Percentiles rank a stretch among this genome's conserved stretches.
These are phyloP conservation scores for Apodemus sylvaticus DNA, from an alignment of 2,113 vertebrate genomes.

Conservation along the genomic window DNA sequence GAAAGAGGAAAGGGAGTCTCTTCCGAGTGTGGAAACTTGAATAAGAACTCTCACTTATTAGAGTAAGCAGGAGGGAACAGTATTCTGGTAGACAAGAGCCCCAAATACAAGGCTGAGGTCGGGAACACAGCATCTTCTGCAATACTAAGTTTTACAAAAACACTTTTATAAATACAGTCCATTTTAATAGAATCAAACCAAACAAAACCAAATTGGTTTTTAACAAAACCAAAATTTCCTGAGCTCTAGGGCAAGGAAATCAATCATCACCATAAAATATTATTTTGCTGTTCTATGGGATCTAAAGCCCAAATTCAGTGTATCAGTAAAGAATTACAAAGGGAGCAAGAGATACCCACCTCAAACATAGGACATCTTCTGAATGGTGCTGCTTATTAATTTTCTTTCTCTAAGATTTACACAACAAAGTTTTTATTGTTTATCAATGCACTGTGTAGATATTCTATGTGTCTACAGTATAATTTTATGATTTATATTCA, in stretches of 20 bases:
- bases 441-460: not conserved
- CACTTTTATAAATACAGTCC: not conserved
- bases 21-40: not conserved
- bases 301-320: not conserved
- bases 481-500: not conserved
- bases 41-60: not conserved
- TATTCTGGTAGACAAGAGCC: not conserved
- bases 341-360: not conserved
- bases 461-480: not conserved
- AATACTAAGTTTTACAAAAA: not conserved
- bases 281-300: not conserved
- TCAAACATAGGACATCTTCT: not conserved
- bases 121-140: not conserved
- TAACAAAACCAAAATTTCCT: not conserved
- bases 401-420: not conserved
- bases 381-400: not conserved
- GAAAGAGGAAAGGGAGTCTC: not conserved
- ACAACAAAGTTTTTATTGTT: not conserved
- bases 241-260: not conserved
- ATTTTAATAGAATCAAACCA: slow-evolving; percentile 1
- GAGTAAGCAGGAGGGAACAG: not conserved
- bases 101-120: not conserved
- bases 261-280: not conserved
- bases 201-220: too few species aligned
- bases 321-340: not conserved